Base-by-base conservation (phyloP, 2,797 vertebrate species). In the Xerus rutilus region DNA sequence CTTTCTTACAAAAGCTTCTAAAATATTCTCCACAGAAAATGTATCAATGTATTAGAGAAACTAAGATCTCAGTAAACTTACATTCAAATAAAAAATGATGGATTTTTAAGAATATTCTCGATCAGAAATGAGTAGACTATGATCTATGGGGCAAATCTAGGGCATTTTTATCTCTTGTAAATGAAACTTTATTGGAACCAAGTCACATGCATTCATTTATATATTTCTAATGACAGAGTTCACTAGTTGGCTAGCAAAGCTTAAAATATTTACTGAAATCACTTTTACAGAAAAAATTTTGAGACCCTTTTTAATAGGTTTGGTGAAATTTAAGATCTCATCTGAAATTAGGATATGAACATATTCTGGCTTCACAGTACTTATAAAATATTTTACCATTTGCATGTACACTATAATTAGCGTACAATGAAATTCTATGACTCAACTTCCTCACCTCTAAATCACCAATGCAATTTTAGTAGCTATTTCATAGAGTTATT, bases 21-120 rank as follows among this genome's bases (percentile, higher is more conserved):
- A 90, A 32, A 69, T 93, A 39, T 81, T 52, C 9, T 86, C 35
- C 30, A 79, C 39, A 39, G 47, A 94, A 95, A 91, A 82, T 35
- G 6, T 76, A 65, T 28, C n/a, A 62, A 14, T 54, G 1, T 18
- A 49, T 67, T 17, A 39, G 35, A 25, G 0, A n/a, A 92, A 89
- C 17, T 23, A 83, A 14, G 3, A 25, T 23, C 65, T 86, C 28
- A 69, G 59, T 43, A 77, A 67, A 73, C 11, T 54, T 84, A 47
- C 72, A 84, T 84, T 70, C 45, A 81, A 32, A 10, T 85, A 32
- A 70, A 70, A 59, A 70, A 43, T 67, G 94, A 86, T 43, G 21
- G 3, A 10, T 39, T 70, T 70, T 30, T 89, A 54, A 52, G 5
- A 54, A 74, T 39, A 45, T 10, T 84, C 49, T 87, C 32, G 21